Base-by-base conservation (phyloP, 92 coral and sea anemone species). In the Metridium senile region DNA sequence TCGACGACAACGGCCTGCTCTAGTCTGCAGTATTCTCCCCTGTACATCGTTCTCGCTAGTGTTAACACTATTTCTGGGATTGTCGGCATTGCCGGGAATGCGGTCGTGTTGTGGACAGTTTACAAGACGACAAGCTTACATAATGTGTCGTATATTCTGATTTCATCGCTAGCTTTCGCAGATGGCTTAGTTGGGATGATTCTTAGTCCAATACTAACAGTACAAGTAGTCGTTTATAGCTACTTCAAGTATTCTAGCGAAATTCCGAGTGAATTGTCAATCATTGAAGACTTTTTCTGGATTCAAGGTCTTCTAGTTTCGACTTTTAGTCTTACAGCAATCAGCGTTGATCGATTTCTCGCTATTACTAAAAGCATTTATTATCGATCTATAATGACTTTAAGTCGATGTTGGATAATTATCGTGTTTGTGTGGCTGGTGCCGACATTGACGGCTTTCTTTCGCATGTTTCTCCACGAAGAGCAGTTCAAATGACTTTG, bases 331-430 rank as follows among this genome's bases (percentile, higher is more conserved):
- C 72, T 91, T 23, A 68, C 86, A 2, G 70, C 74, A 0, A 81
- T 91, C 68, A 88, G 90, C 25, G 45, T 88, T 9, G 97, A 91
- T 45, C 81, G 97, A 29, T 88, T 67, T 71, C 35, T 81, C 19
- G 93, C 93, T 10, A 81, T 91, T 1, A 88, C 73, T 0, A 29
- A 46, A 13, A 62, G 89, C 16, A 58, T 88, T 26, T 78, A 74
- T n/a, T 91, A 91, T 49, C 47, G 52, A 25, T 23, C 62, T 1
- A 19, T 88, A 1, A 77, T 91, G 62, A 91, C 90, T 0, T 63
- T 62, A 0, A 62, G 58, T 19, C 87, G 86, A 31, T 84, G 86
- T 70, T 17, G 29, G 32, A 43, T 62, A 22, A 75, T 75, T 28
- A 82, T 85, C 20, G 46, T 75, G 7, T 51, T 47, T 49, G 63